These are phyloP conservation scores for Syngnathus scovelli DNA, from an alignment of 2,113 vertebrate genomes.

Conservation along the genomic window DNA sequence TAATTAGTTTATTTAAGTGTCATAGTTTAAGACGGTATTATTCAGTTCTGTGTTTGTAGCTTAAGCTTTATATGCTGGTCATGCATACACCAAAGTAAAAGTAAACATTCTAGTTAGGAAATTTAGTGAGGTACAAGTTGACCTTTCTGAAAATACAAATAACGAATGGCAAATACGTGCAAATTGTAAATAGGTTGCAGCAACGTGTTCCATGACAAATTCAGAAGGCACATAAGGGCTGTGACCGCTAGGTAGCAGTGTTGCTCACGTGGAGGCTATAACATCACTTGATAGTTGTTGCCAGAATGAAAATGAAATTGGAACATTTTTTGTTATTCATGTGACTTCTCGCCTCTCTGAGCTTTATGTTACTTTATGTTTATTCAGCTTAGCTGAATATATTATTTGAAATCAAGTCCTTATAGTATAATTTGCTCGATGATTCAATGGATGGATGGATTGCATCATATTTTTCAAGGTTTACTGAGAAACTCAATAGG, in stretches of 20 bases:
- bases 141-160: neutral
- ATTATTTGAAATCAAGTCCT: neutral
- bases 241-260: conserved; percentile 42
- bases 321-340: conserved; percentile 23
- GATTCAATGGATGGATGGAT: neutral
- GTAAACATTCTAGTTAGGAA: neutral
- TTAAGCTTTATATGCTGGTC: neutral
- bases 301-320: conserved; percentile 50
- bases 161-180: no score
- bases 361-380: neutral
- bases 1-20: no score
- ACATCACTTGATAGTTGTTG: conserved; percentile 18
- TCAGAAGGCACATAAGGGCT: neutral
- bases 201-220: neutral
- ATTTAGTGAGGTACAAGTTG: neutral
- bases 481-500: neutral
- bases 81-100: neutral
- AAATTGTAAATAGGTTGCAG: no score
- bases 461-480: neutral
- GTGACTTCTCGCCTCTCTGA: conserved; percentile 1
- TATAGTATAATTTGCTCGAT: neutral
- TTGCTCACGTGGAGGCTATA: neutral
- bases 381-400: no score
- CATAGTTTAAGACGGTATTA: no score
- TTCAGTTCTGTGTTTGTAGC: neutral